Base-by-base conservation (phyloP, 2,888 invertebrate species). In the Leptinotarsa rubiginosa region DNA sequence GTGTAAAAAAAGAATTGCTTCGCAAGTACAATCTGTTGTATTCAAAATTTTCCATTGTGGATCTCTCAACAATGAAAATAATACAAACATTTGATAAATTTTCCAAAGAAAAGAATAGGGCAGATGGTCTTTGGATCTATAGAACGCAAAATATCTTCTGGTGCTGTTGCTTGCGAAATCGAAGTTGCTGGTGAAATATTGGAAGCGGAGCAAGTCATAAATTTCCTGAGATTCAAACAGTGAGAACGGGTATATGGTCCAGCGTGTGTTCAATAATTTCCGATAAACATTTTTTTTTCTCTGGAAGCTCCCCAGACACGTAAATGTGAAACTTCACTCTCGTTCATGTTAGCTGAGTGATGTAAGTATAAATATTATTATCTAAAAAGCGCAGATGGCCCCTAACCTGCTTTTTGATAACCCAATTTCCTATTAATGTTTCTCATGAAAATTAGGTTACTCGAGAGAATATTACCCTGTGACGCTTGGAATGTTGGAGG, bases 371-470 rank as follows among this genome's bases (percentile, higher is more conserved):
- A 75, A 78, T 72, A 78, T 72, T 76, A 78, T 76, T 73, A 75
- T 74, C 73, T 76, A 76, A 76, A 78, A 78, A 76, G 78, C 78
- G 52, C 75, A 76, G 78, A 76, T 78, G 76, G 75, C 73, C 73
- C 72, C 59, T 70, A 78, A 78, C 73, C 70, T 76, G 78, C 70
- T 73, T 71, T 70, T 52, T 70, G 71, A 68, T 72, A 78, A 75
- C 76, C 69, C 70, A 73, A 74, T 71, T 73, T 69, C 52, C 76
- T 74, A 78, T 74, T 75, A 77, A 76, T 73, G 75, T 75, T 78
- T 50, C 75, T 72, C 75, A 69, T 69, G 72, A 54, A 77, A 77
- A 78, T 77, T 77, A 71, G 75, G 74, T 77, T 77, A 76, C 74
- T 73, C 75, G n/a, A 54, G 59, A 66, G 65, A 74, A 75, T 72